These are phyloP conservation scores for Ornithorhynchus anatinus DNA, from an alignment of 2,113 vertebrate species.

Conservation along the genomic window DNA sequence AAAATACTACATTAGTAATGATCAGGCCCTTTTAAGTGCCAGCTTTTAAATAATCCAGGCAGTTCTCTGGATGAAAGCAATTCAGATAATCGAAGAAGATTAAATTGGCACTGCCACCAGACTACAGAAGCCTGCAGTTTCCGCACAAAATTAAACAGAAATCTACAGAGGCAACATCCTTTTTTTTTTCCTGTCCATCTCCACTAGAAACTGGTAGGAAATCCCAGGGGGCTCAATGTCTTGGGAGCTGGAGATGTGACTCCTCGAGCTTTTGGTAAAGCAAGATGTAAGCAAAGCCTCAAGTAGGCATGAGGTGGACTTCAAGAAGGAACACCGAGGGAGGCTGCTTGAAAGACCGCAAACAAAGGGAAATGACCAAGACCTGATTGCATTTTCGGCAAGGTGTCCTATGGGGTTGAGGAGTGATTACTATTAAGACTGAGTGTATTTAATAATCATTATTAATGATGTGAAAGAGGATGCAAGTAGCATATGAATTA, in stretches of 20 bases:
- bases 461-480: slow-evolving; percentile 42
- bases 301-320: no score
- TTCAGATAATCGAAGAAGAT: neutral
- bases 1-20: slow-evolving; percentile 27
- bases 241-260: no score
- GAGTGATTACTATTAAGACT: slow-evolving; percentile 9
- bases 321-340: neutral
- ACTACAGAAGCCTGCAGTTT: neutral
- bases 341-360: neutral
- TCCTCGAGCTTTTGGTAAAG: no score
- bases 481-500: slow-evolving; percentile 49
- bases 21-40: neutral
- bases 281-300: no score
- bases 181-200: neutral
- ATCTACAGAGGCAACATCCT: accelerated
- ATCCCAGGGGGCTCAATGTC: no score
- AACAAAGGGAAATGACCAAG: neutral
- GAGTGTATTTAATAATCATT: slow-evolving; percentile 37
- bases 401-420: neutral
- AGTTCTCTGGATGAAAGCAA: neutral
- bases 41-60: neutral
- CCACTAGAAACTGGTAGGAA: no score
- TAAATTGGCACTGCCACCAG: neutral
- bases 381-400: neutral
- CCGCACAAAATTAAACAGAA: slow-evolving; percentile 4